phyloP scores from a whole-genome alignment of 2,888 invertebrate species.

The Nycteola revayana region DNA sequence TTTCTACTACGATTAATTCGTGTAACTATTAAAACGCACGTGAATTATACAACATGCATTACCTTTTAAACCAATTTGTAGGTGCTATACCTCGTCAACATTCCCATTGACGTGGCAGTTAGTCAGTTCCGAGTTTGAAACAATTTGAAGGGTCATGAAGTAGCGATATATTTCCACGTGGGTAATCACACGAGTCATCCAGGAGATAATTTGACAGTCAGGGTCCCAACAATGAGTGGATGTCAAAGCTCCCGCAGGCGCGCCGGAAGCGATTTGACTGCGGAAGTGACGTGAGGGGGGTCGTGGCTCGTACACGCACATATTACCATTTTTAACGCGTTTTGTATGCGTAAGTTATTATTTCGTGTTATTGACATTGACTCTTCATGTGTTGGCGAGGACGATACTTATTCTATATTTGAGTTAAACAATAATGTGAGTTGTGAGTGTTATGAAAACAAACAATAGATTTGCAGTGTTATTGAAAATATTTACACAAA shows the following conservation, averaged over 20 bases:
- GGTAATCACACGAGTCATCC: conserved; percentile 60
- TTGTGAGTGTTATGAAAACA: too few relatives aligned
- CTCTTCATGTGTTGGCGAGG: conserved; percentile 18
- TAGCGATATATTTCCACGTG: conserved; percentile 47
- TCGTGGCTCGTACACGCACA: conserved; percentile 32
- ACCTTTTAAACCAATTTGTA: too few relatives aligned
- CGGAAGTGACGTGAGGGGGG: conserved; percentile 70
- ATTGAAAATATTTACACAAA: too few relatives aligned
- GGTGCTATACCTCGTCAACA: too few relatives aligned
- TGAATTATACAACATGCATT: too few relatives aligned
- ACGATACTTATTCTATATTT: too few relatives aligned
- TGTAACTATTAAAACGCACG: too few relatives aligned
- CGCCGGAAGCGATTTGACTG: conserved; percentile 73
- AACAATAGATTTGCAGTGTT: too few relatives aligned
- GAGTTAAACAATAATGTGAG: too few relatives aligned
- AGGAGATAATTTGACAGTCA: conserved; percentile 59
- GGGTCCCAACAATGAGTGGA: conserved; percentile 63
- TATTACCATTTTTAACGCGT: conserved; percentile 21
- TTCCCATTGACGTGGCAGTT: too few relatives aligned
- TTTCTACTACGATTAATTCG: too few relatives aligned
- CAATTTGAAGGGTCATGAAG: too few relatives aligned
- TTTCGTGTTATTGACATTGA: conserved; percentile 25
- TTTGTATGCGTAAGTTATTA: conserved; percentile 16
- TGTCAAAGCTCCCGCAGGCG: conserved; percentile 67
- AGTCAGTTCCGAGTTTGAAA: background rate